Base-by-base conservation (phyloP, 2,797 vertebrate genomes). In the Lateolabrax maculatus region DNA sequence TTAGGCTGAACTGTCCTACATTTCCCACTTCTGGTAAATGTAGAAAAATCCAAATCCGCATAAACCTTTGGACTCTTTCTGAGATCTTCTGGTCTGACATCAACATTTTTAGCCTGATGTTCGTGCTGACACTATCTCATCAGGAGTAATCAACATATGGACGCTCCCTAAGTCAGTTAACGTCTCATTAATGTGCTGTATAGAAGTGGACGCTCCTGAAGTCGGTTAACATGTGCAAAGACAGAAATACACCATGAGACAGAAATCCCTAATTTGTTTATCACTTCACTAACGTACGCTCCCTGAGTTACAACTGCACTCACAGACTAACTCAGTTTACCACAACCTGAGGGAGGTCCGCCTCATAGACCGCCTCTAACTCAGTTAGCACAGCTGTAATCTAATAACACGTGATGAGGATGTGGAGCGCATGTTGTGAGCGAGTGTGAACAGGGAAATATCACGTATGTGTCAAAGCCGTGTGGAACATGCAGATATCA, bases 361-460 rank as follows among this genome's bases (percentile, higher is more conserved):
- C 37, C 72, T 23, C 1, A 19, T 15, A 63, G 76, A 81, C 64
- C 0, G 9, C 18, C 72, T 13, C 56, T 80, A 75, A 87, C 76
- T 71, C 23, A 3, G 31, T 84, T 79, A 82, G 34, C 48, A 0
- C 41, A 0, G 31, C 76, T 44, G 16, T 71, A 75, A 85, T 27
- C 27, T 9, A 23, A 80, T 79, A 58, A 64, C 46, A 41, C 19
- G 0, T 0, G 25, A 67, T 63, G 75, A 78, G 61, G 39, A 51
- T 11, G 71, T 36, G 69, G 27, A n/a, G 23, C 4, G 46, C 25
- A 7, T 44, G 56, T 19, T 68, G 55, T 9, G 0, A 3, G 46
- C 27, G 36, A 8, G 57, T 10, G 62, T 13, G 65, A 67, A 58
- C 76, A 25, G 7, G n/a, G 53, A 79, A 70, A 57, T 31, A n/a